Percentiles rank a stretch among this genome's conserved stretches.
phyloP scores from a whole-genome alignment of 1,140 invertebrate genomes.

The Conus ventricosus region DNA sequence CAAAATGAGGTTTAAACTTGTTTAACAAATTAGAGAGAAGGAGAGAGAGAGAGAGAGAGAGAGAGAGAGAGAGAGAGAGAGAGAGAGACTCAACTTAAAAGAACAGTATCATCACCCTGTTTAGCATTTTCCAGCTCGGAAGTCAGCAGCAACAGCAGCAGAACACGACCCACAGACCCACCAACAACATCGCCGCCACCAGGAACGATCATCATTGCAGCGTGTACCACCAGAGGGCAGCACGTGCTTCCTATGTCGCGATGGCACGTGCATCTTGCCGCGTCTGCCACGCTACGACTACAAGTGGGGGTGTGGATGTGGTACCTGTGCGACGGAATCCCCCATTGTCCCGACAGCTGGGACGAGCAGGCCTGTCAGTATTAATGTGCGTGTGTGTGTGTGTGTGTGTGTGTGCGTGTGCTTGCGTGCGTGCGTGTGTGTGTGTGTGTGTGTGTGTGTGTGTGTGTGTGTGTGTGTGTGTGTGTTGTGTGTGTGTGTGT shows the following conservation, averaged over 20 bases:
- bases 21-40: too few relatives aligned
- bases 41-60: too few relatives aligned
- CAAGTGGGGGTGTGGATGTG: slow-evolving; percentile 46
- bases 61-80: too few relatives aligned
- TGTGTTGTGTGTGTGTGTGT: too few relatives aligned
- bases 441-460: slow-evolving; percentile 24
- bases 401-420: neutral
- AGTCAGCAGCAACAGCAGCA: neutral
- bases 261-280: slow-evolving; percentile 53
- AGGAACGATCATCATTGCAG: neutral
- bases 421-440: neutral
- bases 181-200: neutral
- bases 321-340: slow-evolving; percentile 56
- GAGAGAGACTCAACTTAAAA: too few relatives aligned
- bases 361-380: slow-evolving; percentile 52
- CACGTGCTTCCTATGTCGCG: slow-evolving; percentile 51
- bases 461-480: slow-evolving; percentile 15
- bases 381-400: neutral
- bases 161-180: neutral
- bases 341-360: slow-evolving; percentile 53
- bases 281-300: slow-evolving; percentile 42
- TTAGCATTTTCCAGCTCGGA: neutral
- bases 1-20: too few relatives aligned
- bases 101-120: neutral
- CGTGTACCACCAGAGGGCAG: neutral